Evolutionary conservation across 2,888 invertebrate species (phyloP), one percentile per base, ranked within the genome.

Genomic region (Meiosimyza platycephala): DNA sequence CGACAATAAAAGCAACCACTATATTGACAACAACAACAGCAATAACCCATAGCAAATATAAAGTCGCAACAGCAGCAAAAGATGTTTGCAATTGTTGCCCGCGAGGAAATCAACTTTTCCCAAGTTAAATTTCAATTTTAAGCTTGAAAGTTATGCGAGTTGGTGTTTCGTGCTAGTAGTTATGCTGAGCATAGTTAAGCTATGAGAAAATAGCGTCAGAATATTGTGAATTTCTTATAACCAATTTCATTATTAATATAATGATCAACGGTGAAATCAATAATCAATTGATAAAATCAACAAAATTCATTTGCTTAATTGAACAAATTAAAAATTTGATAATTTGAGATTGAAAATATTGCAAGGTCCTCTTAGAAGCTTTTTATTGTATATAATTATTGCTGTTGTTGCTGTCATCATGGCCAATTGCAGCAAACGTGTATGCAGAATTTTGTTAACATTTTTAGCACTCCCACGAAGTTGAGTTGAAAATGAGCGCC

Each of bases 51-150:
- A 60, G 5, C 15, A 60, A 4, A 62, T 22, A n/a, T n/a, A 12
- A 51, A 51, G 51, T 51, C 12, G 16, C 7, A 16, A 15, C n/a
- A n/a, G n/a, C 18, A 22, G 64, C 64, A 64, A 28, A 59, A 64
- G 22, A 50, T 69, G 22, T 64, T 64, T 51, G 64, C 64, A 64
- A 68, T 72, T 51, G 48, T 13, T 47, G 64, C 59, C 72, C 59
- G 52, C n/a, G 22, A 50, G 57, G 40, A 47, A 62, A 60, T 59
- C 51, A 65, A 72, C 57, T 72, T 69, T 50, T 64, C 50, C 18
- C n/a, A 16, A 16, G 63, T 55, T 68, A 68, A 68, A 55, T 68
- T 68, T 62, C 62, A 62, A 68, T 72, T 68, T 59, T 11, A 51
- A 62, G 51, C 59, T 72, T 33, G 52, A 28, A 28, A 62, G 40